Percentiles rank a stretch among this genome's conserved stretches.
These are phyloP conservation scores for Acleris holmiana DNA, from an alignment of 2,888 invertebrate species.

Conservation along the genomic window DNA sequence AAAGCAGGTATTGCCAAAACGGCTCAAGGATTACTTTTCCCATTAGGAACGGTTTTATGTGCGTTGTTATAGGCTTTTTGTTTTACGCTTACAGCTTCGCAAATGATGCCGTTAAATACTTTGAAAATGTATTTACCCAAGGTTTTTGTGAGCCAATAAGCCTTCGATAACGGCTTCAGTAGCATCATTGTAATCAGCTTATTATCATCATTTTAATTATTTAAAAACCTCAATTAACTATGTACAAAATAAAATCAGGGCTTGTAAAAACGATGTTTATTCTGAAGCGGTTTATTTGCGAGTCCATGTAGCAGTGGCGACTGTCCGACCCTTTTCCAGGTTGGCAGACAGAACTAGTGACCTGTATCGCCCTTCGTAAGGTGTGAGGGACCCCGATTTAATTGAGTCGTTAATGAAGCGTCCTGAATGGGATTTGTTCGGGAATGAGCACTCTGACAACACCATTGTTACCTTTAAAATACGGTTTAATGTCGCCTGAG, in stretches of 20 bases:
- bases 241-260: not conserved
- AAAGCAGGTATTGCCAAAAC: constrained; percentile 30
- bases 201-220: not conserved
- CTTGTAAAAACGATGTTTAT: not conserved
- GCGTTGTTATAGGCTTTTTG: constrained; percentile 14
- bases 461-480: too few species aligned
- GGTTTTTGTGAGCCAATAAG: not conserved
- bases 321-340: constrained; percentile 1
- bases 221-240: not conserved
- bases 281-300: too few species aligned
- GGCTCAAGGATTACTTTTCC: constrained; percentile 26
- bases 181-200: not conserved
- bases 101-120: constrained; percentile 20
- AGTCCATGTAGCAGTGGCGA: too few species aligned
- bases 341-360: constrained; percentile 8
- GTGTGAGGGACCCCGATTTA: constrained; percentile 15
- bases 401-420: constrained; percentile 16
- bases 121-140: constrained; percentile 5
- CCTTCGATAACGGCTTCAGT: not conserved
- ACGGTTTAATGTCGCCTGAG: too few species aligned
- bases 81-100: constrained; percentile 11
- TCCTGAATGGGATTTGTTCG: not conserved
- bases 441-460: too few species aligned
- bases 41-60: constrained; percentile 27
- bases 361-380: not conserved